Conservation (phyloP, 2,888 invertebrate species). For the Acronicta psi region DNA sequence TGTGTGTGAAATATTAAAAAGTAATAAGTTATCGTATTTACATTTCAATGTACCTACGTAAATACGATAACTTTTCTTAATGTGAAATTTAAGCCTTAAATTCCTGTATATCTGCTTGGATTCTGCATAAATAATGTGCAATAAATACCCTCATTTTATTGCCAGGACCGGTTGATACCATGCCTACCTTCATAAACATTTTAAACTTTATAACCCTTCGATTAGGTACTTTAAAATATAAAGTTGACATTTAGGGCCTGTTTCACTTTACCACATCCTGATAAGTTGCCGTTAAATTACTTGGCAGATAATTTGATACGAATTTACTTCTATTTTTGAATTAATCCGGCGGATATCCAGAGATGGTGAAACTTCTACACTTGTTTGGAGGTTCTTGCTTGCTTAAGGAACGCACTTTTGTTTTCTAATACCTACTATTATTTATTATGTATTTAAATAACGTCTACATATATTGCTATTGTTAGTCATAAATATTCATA, state of each 20-base stretch:
- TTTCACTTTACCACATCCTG: no score
- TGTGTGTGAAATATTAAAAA: slow-evolving; percentile 3
- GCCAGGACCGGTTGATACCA: not conserved
- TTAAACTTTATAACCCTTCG: not conserved
- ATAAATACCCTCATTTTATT: slow-evolving; percentile 12
- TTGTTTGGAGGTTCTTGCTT: no score
- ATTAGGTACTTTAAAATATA: no score
- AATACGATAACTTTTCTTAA: no score
- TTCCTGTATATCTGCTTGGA: not conserved
- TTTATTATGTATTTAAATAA: slow-evolving; percentile 11
- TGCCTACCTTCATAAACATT: slow-evolving; percentile 19
- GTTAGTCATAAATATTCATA: not conserved
- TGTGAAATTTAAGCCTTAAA: slow-evolving; percentile 4
- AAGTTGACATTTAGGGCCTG: not conserved
- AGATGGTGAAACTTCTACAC: slow-evolving; percentile 1
- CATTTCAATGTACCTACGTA: no score
- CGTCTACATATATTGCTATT: not conserved
- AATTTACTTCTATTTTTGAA: no score
- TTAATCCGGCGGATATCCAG: no score
- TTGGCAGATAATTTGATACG: no score
- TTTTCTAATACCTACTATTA: no score
- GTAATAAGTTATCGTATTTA: not conserved
- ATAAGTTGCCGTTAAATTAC: no score
- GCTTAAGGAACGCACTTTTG: no score
- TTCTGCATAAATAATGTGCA: not conserved